Evolutionary conservation across 1,140 invertebrate genomes (phyloP).

Genomic region (Doryteuthis pealeii): DNA sequence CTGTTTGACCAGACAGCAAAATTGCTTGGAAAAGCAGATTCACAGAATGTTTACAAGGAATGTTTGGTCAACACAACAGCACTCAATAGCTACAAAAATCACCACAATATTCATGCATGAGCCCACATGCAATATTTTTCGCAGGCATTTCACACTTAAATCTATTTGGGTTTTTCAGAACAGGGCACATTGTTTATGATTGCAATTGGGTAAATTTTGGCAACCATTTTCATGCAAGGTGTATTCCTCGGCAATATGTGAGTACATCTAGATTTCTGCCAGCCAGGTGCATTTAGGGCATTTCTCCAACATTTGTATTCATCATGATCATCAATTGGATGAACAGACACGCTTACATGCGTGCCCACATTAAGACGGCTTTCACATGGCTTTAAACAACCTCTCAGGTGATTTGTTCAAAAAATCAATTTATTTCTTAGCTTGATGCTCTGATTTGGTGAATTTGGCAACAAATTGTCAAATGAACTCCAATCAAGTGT

Average conservation of each 20-base stretch:
- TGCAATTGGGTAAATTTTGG: slow-evolving; percentile 30
- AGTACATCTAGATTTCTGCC: slow-evolving; percentile 37
- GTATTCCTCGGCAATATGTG: slow-evolving; percentile 39
- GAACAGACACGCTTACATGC: slow-evolving; percentile 49
- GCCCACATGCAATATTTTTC: slow-evolving; percentile 60
- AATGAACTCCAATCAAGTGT: slow-evolving; percentile 27
- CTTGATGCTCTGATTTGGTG: slow-evolving; percentile 49
- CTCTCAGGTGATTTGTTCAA: slow-evolving; percentile 56
- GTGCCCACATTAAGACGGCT: slow-evolving; percentile 54
- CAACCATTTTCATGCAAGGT: slow-evolving; percentile 30
- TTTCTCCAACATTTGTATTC: slow-evolving; percentile 43
- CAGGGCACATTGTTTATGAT: slow-evolving; percentile 34
- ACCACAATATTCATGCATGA: slow-evolving; percentile 66
- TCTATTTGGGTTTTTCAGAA: slow-evolving; percentile 17
- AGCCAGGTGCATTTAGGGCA: slow-evolving; percentile 35
- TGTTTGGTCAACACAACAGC: slow-evolving; percentile 26
- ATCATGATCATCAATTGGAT: slow-evolving; percentile 49
- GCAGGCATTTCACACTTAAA: slow-evolving; percentile 35
- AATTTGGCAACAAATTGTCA: slow-evolving; percentile 60
- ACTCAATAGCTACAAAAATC: slow-evolving; percentile 64
- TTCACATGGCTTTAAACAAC: slow-evolving; percentile 54
- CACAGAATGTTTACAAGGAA: slow-evolving; percentile 55
- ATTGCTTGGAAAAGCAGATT: slow-evolving; percentile 31
- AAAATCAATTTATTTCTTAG: slow-evolving; percentile 51
- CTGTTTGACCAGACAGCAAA: slow-evolving; percentile 22